A percentile compares a stretch with the other conserved stretches of the same genome.
These are phyloP conservation scores for Patella ulyssiponensis DNA, from an alignment of 2,888 invertebrate species.

Conservation along the genomic window DNA sequence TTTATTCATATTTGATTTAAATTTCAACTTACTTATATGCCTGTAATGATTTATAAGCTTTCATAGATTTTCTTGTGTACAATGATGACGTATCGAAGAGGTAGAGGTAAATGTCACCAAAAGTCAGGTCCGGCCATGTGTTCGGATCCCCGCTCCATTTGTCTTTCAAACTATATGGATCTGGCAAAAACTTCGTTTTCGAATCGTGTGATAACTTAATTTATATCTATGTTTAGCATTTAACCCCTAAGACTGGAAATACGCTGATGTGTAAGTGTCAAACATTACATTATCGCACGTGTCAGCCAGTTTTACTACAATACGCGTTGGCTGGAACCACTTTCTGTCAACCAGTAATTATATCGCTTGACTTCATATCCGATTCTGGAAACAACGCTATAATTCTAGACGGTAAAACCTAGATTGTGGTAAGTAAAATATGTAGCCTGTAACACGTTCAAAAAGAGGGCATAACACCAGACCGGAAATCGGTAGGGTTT, in stretches of 20 bases:
- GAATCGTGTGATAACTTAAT: not conserved
- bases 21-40: constrained; percentile 21
- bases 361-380: no score
- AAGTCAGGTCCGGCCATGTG: constrained; percentile 16
- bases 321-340: no score
- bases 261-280: not conserved
- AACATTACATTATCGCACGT: no score
- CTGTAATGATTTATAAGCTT: constrained; percentile 29
- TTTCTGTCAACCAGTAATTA: no score
- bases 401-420: no score
- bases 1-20: not conserved
- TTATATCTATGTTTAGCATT: not conserved
- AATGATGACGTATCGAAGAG: constrained; percentile 17
- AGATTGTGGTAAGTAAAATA: no score
- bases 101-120: constrained; percentile 18
- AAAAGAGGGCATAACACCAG: not conserved
- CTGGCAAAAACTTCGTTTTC: not conserved
- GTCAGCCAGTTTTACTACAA: no score
- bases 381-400: no score
- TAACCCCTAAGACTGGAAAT: not conserved
- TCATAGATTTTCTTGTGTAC: constrained; percentile 19
- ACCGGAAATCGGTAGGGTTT: not conserved
- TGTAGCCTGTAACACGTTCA: no score
- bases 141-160: constrained; percentile 15
- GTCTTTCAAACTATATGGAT: constrained; percentile 18